These are phyloP conservation scores for Neodiprion lecontei DNA, from an alignment of 1,140 invertebrate species.

Conservation along the genomic window DNA sequence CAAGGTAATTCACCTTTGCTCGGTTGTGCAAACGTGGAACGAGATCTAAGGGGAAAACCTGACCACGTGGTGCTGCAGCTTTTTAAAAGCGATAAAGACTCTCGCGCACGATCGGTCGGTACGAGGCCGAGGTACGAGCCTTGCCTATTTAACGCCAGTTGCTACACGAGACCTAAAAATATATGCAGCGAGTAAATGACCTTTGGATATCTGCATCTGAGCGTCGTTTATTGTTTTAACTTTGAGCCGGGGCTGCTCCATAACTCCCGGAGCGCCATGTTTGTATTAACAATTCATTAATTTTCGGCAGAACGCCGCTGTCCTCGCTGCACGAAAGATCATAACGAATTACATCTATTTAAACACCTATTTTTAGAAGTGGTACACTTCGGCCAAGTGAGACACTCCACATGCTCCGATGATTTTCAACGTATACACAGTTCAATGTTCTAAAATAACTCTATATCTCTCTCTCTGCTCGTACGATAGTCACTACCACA, in stretches of 20 bases:
- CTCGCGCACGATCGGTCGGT: background rate
- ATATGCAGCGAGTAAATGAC: conserved; percentile 32
- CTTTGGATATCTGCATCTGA: conserved; percentile 43
- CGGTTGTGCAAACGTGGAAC: too few species aligned
- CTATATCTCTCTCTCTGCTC: background rate
- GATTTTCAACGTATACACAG: conserved; percentile 5
- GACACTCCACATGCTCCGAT: conserved; percentile 14
- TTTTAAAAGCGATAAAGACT: background rate
- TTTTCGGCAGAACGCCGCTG: conserved; percentile 19
- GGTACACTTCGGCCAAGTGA: conserved; percentile 15
- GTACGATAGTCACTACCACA: too few species aligned
- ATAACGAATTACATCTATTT: conserved; percentile 12
- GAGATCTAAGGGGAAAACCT: too few species aligned
- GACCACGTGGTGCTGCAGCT: background rate
- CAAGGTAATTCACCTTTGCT: too few species aligned
- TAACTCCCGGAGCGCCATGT: conserved; percentile 22
- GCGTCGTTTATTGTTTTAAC: conserved; percentile 52
- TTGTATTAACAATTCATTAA: conserved; percentile 45
- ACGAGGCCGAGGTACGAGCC: background rate
- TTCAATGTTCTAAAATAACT: background rate
- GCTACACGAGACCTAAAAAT: conserved; percentile 13
- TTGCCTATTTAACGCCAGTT: conserved; percentile 7
- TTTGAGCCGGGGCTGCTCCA: conserved; percentile 38
- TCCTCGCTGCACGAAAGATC: conserved; percentile 12
- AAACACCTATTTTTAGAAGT: conserved; percentile 10